Evolutionary conservation across 2,888 invertebrate species (phyloP).

Genomic region (Holacanthella duospinosa): DNA sequence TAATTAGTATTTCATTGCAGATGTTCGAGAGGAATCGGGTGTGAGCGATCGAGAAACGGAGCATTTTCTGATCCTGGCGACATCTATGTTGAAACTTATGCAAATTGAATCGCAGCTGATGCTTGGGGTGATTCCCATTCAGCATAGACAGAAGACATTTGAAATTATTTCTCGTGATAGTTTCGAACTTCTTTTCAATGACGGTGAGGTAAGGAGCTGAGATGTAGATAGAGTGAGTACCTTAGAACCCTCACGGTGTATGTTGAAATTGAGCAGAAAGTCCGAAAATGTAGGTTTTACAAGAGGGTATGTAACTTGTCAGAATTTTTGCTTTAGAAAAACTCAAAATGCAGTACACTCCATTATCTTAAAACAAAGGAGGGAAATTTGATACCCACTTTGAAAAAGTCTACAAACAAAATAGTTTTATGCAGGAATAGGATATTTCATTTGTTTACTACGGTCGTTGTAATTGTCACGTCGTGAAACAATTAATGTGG

Average conservation of each 20-base stretch:
- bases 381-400: background rate
- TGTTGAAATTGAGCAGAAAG: no score
- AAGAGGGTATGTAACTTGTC: no score
- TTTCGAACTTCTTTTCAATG: slow-evolving; percentile 70
- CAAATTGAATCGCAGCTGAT: slow-evolving; percentile 75
- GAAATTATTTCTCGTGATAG: slow-evolving; percentile 72
- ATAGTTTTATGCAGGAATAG: background rate
- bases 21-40: slow-evolving; percentile 47
- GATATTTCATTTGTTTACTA: background rate
- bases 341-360: no score
- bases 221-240: no score
- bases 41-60: slow-evolving; percentile 72
- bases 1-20: slow-evolving; percentile 39
- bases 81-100: slow-evolving; percentile 72
- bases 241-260: no score
- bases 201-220: slow-evolving; percentile 70
- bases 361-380: background rate
- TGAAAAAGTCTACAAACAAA: background rate
- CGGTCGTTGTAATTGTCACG: no score
- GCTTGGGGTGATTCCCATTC: slow-evolving; percentile 69
- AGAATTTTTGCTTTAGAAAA: no score
- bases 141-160: slow-evolving; percentile 71
- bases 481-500: no score
- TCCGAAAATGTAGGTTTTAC: no score
- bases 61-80: slow-evolving; percentile 68